These are phyloP conservation scores for Ochotona princeps DNA, from an alignment of 2,113 vertebrate genomes.

Conservation along the genomic window DNA sequence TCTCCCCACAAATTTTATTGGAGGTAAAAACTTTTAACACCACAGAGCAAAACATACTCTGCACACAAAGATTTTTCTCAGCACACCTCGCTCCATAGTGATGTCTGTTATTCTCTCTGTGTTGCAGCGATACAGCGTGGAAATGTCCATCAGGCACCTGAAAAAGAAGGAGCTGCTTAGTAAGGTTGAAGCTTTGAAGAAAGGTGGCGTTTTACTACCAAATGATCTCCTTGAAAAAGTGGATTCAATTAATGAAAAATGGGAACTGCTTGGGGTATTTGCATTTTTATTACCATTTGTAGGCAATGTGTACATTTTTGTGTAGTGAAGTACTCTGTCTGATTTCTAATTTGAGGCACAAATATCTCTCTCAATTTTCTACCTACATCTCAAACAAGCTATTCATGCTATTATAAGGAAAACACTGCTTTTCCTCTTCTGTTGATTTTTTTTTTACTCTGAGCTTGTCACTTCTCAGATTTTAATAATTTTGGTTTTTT, in stretches of 20 bases:
- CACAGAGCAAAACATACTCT: neutral
- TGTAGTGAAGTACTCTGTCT: conserved; percentile 87
- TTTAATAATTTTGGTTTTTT: conserved; percentile 90
- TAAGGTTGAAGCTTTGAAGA: conserved; percentile 93
- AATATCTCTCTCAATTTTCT: conserved; percentile 88
- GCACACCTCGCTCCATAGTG: conserved; percentile 67
- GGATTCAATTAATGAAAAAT: conserved; percentile 94
- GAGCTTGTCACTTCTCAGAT: conserved; percentile 85
- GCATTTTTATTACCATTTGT: conserved; percentile 91
- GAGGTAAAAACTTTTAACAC: conserved; percentile 42
- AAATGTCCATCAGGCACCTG: conserved; percentile 94
- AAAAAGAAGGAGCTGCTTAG: conserved; percentile 93
- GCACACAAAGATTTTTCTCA: conserved; percentile 55
- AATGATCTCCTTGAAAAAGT: conserved; percentile 92
- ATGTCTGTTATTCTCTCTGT: conserved; percentile 69
- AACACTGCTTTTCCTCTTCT: conserved; percentile 83
- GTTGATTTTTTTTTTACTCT: conserved; percentile 81
- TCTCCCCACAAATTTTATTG: neutral
- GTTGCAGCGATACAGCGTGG: conserved; percentile 93
- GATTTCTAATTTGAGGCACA: conserved; percentile 90
- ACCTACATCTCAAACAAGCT: conserved; percentile 87
- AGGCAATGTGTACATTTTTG: conserved; percentile 88
- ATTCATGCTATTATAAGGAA: conserved; percentile 85
- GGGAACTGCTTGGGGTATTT: conserved; percentile 96
- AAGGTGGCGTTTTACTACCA: conserved; percentile 91